Evolutionary conservation across 30 jellyfish, hydroid and myxozoan species (phyloP), one percentile per base, ranked within the genome.

Genomic region (Aurelia sp.): DNA sequence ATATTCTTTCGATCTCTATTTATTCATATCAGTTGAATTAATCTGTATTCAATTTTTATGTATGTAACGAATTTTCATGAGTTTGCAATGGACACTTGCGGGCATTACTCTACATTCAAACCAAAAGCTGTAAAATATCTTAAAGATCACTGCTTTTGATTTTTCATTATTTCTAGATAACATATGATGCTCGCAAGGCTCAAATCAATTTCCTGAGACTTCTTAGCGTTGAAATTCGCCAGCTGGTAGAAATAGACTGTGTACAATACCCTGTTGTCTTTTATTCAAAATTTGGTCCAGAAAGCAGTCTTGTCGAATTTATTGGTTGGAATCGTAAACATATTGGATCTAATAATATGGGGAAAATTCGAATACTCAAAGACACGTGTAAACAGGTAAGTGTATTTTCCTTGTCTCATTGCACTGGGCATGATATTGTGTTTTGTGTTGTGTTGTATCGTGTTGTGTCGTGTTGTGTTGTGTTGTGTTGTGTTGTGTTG

Each of bases 131-230:
- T 16, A 5, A 44, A 5, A 5, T 44, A 44, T 44, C 1, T 9
- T 13, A 44, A 44, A 1, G 55, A 44, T 59, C 69, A 59, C 16
- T 59, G 10, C 1, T 0, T 21, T 35, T 67, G 60, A 22, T 67
- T 30, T 19, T 5, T 59, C 4, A 8, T 67, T 64, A 13, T 22
- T 55, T 33, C 8, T 38, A 92, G 98, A 73, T 92, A 24, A 68
- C 91, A 19, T 94, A 94, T 76, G 96, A 92, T 47, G 67, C 89
- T 22, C 81, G 91, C 21, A 76, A 82, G 30, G 90, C 97, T n/a
- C 99, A 94, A 76, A 70, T 94, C 30, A 94, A 94, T 59, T 84
- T 94, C 73, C 76, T 94, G 35, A 72, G 97, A 24, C 92, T 94
- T 5, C 88, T 81, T 15, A 89, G 99, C 63, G 91, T 57, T 33